Base-by-base conservation (phyloP, 2,888 invertebrate genomes). In the Drosophila mulleri region DNA sequence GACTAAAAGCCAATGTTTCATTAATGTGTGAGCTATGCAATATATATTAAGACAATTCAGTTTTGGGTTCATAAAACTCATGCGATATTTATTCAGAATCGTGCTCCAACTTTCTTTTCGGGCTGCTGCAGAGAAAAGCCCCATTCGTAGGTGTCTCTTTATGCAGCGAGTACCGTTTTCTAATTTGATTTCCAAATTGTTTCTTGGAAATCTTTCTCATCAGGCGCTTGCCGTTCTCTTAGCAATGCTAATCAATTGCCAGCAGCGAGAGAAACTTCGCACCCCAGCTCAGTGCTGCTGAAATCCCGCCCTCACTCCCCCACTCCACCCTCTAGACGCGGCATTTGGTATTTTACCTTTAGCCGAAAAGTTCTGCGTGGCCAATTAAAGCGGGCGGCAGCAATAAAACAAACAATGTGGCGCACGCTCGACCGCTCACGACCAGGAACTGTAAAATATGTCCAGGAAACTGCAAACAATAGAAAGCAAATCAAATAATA, bases 181-280 rank as follows among this genome's bases (percentile, higher is more conserved):
- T 66, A 18, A 77, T 75, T 77, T 77, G 80, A 66, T 79, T 79
- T 70, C 70, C 75, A 77, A 77, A 77, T 74, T 23, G 11, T 26
- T 39, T 39, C 39, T 53, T 64, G 52, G 48, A 48, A 63, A 58
- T 37, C 53, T 20, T 44, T 26, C 41, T 48, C 61, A 78, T 67
- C 78, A 64, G 63, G 9, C 35, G 35, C 53, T 37, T 9, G 53
- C 35, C 42, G 48, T 42, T 59, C 73, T 60, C 57, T 76, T 76
- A 62, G 79, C 69, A 75, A 75, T 79, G 76, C 79, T 79, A 76
- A 76, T 78, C 79, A 65, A 41, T 56, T 39, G 54, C 26, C 42
- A 50, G 53, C 16, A 59, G 44, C 32, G 32, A 56, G 26, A 37
- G 32, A 66, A 48, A 48, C 59, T 39, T 41, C 7, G 48, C 37